A percentile compares a stretch with the other conserved stretches of the same genome.
Conservation (phyloP, 2,797 vertebrate genomes). For the Setipinna tenuifilis region DNA sequence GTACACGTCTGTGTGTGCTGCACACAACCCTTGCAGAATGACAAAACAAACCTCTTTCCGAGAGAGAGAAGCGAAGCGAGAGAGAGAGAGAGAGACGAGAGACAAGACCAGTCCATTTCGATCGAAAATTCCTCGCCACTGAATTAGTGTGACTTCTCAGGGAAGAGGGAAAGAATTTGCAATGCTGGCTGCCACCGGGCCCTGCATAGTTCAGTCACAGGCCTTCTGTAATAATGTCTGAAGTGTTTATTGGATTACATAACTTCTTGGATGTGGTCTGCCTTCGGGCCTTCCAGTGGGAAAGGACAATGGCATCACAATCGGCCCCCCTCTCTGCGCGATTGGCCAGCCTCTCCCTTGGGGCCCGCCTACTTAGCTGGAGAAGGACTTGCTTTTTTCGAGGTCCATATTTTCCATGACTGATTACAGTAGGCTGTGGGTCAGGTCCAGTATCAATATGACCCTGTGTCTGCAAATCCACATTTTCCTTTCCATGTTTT, state of each 20-base stretch:
- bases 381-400: constrained; percentile 55
- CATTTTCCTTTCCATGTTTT: constrained; percentile 4
- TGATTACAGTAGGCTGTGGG: constrained; percentile 39
- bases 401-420: constrained; percentile 55
- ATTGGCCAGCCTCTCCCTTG: constrained; percentile 59
- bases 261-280: constrained; percentile 65
- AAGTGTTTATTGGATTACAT: constrained; percentile 75
- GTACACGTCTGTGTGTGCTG: not conserved
- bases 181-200: not conserved
- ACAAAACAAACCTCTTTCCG: constrained; percentile 27
- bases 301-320: constrained; percentile 53
- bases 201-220: constrained; percentile 33
- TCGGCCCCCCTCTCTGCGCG: constrained; percentile 48
- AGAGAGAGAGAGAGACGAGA: constrained; percentile 35
- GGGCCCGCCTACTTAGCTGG: constrained; percentile 68
- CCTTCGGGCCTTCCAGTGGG: constrained; percentile 61
- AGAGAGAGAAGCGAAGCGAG: constrained; percentile 32
- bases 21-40: not conserved
- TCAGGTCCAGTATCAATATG: constrained; percentile 58
- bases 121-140: not conserved
- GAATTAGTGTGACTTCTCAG: not conserved
- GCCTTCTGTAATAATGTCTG: constrained; percentile 63
- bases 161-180: constrained; percentile 15
- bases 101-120: not conserved
- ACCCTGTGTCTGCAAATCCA: constrained; percentile 26